Conservation (phyloP, 1,140 invertebrate genomes). For the Armadillidium nasatum region DNA sequence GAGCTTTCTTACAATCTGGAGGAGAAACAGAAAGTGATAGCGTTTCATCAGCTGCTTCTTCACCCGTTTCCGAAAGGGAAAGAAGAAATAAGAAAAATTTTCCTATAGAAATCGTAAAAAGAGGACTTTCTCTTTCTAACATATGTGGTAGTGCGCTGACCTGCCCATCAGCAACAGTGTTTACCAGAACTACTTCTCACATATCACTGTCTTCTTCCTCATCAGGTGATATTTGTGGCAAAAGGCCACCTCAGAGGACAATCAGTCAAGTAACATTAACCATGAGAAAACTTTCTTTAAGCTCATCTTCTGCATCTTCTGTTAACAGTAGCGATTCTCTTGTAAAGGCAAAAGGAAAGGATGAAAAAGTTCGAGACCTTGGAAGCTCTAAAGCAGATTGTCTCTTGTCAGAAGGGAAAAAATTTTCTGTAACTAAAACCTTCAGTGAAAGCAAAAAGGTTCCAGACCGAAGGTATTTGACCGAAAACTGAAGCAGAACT, state of each 20-base stretch:
- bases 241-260: conserved; percentile 34
- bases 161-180: background rate
- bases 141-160: conserved; percentile 14
- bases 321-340: conserved; percentile 28
- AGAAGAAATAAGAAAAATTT: background rate
- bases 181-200: conserved; percentile 39
- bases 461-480: no score
- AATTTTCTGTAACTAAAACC: no score
- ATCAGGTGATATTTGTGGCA: conserved; percentile 25
- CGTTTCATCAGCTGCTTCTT: background rate
- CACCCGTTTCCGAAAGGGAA: background rate
- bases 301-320: conserved; percentile 41
- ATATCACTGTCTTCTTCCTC: conserved; percentile 36
- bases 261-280: conserved; percentile 44
- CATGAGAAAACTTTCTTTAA: conserved; percentile 35
- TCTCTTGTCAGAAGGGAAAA: no score
- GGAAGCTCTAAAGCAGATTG: no score
- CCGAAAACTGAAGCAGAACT: no score
- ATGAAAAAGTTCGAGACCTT: background rate
- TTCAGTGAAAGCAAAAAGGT: no score
- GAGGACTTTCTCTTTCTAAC: conserved; percentile 41
- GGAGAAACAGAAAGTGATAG: conserved; percentile 32
- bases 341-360: conserved; percentile 4
- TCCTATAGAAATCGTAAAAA: background rate
- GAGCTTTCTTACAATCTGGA: conserved; percentile 18